These are phyloP conservation scores for Saimiri boliviensis DNA, from an alignment of 2,113 vertebrate species.

Conservation along the genomic window DNA sequence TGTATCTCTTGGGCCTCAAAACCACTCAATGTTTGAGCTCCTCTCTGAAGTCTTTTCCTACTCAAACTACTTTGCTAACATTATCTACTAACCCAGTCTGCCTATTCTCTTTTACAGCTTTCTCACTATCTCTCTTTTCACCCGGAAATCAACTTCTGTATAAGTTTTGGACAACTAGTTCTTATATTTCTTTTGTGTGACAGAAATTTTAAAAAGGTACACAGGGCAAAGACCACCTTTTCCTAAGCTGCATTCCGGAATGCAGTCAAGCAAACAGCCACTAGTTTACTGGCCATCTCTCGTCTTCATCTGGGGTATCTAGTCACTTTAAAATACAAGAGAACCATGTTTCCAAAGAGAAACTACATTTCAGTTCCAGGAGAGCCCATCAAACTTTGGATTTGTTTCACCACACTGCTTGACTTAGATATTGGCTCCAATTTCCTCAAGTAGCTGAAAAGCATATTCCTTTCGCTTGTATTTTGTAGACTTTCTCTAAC, in stretches of 20 bases:
- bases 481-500: conserved; percentile 40
- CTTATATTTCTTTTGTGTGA: conserved; percentile 38
- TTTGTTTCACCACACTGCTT: neutral
- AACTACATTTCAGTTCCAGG: conserved; percentile 22
- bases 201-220: conserved; percentile 21
- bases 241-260: conserved; percentile 49
- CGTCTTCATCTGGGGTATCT: conserved; percentile 17
- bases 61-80: neutral
- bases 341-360: neutral
- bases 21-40: neutral
- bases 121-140: neutral
- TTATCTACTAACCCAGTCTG: neutral
- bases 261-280: conserved; percentile 35
- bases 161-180: conserved; percentile 23
- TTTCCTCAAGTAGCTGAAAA: conserved; percentile 25
- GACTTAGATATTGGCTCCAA: neutral
- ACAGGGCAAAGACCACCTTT: conserved; percentile 43
- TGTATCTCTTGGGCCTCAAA: neutral
- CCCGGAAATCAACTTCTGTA: neutral
- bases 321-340: conserved; percentile 38
- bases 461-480: neutral
- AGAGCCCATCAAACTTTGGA: conserved; percentile 14
- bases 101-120: neutral
- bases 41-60: conserved; percentile 16
- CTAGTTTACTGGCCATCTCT: neutral